Base-by-base conservation (phyloP, 2,113 vertebrate species). In the Phrynosoma blainvillii region DNA sequence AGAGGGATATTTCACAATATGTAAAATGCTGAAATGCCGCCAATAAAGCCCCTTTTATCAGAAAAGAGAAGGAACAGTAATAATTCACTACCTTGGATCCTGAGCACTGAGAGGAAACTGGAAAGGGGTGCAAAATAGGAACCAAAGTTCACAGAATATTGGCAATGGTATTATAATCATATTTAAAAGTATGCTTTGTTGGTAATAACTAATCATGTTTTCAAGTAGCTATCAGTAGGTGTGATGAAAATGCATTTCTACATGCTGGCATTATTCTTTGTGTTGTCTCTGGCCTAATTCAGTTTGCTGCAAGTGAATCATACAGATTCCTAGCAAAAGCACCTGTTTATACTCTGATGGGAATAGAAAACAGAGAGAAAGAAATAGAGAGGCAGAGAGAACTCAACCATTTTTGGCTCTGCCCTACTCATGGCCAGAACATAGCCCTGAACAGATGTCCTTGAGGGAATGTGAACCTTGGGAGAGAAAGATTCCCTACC, bases 21-120 rank as follows among this genome's bases (percentile, higher is more conserved):
- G 23, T 8, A 56, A 71, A 83, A 11, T 0, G 0, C 47, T 32
- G 54, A 52, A 7, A 0, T 62, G 59, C 18, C 18, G 59, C 14
- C 59, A 62, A 16, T 62, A 62, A 62, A 62, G 59, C 3, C 59
- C 59, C 59, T 62, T 62, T 62, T 62, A 62, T 62, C 59, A 62
- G 59, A 62, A 62, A 62, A 62, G 14, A 25, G n/a, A n/a, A 66
- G 36, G 0, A 32, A 20, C 32, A 71, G 70, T 79, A 56, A n/a
- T 54, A 14, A 4, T 42, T 66, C 10, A 47, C 18, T 70, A 8
- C 1, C 42, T n/a, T 42, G n/a, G 32, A 36, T 40, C 10, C 5
- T 32, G 59, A 30, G 65, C 23, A 68, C 25, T 47, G 6, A 13
- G 1, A 12, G n/a, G 18, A 73, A 6, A 36, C 20, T 65, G 56